Conservation (phyloP, 2,113 vertebrate genomes). For the Coracopsis vasa region DNA sequence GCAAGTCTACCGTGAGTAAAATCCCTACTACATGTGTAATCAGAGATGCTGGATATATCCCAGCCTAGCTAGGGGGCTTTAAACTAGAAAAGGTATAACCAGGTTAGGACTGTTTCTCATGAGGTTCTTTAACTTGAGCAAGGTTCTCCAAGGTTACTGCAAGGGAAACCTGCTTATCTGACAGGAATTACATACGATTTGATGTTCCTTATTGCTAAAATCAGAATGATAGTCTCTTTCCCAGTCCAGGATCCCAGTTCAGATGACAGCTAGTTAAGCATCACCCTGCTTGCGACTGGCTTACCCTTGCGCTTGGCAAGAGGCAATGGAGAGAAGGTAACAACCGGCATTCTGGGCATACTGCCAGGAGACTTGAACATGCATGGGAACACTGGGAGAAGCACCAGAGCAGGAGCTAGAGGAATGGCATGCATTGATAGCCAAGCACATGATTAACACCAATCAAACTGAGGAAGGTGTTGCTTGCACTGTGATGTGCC, state of each 20-base stretch:
- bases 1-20: neutral
- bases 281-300: neutral
- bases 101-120: neutral
- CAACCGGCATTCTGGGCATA: neutral
- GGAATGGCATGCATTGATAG: neutral
- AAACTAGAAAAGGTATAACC: neutral
- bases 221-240: neutral
- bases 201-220: neutral
- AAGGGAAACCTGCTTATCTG: neutral
- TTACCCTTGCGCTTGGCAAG: neutral
- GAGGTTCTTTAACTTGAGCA: neutral
- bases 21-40: neutral
- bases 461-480: neutral
- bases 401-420: neutral
- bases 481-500: neutral
- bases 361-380: rapidly evolving
- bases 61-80: neutral
- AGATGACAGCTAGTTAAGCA: neutral
- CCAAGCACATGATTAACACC: neutral
- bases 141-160: neutral
- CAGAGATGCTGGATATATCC: neutral
- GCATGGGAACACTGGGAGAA: neutral
- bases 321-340: neutral
- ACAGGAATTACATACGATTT: neutral
- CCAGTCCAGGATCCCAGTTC: neutral